Conservation (phyloP, 1,140 invertebrate genomes). For the Drosophila santomea region DNA sequence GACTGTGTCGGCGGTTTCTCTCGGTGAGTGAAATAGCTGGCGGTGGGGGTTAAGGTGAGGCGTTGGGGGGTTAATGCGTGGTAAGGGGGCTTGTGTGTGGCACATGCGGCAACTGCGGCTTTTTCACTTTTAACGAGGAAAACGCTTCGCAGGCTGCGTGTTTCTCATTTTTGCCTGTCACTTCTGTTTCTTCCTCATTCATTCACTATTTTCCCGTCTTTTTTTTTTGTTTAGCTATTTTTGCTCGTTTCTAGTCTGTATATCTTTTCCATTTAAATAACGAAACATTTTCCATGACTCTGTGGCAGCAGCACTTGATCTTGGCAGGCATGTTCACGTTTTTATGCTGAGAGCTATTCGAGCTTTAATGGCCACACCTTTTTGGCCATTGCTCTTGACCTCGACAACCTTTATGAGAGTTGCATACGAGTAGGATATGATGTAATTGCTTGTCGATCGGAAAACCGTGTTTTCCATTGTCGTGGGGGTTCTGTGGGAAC, state of each 20-base stretch:
- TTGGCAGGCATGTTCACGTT: slow-evolving; percentile 35
- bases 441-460: slow-evolving; percentile 32
- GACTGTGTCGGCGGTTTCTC: slow-evolving; percentile 62
- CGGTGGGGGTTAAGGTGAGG: slow-evolving; percentile 2
- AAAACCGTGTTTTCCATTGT: slow-evolving; percentile 14
- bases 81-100: slow-evolving; percentile 12
- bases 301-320: slow-evolving; percentile 25
- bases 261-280: slow-evolving; percentile 60
- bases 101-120: slow-evolving; percentile 78
- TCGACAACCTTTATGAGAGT: slow-evolving; percentile 34
- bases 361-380: slow-evolving; percentile 59
- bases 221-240: slow-evolving; percentile 13
- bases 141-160: slow-evolving; percentile 64
- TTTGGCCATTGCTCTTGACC: slow-evolving; percentile 52
- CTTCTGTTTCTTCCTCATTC: slow-evolving; percentile 23
- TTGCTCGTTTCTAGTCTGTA: background rate
- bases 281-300: slow-evolving; percentile 39
- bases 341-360: slow-evolving; percentile 39
- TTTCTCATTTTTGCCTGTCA: slow-evolving; percentile 68
- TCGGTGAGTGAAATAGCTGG: slow-evolving; percentile 1
- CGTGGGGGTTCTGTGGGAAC: slow-evolving; percentile 17
- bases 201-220: background rate
- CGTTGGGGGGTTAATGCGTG: background rate
- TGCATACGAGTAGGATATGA: slow-evolving; percentile 27
- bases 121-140: slow-evolving; percentile 79